These are phyloP conservation scores for Venturia canescens DNA, from an alignment of 1,140 invertebrate species.

Conservation along the genomic window DNA sequence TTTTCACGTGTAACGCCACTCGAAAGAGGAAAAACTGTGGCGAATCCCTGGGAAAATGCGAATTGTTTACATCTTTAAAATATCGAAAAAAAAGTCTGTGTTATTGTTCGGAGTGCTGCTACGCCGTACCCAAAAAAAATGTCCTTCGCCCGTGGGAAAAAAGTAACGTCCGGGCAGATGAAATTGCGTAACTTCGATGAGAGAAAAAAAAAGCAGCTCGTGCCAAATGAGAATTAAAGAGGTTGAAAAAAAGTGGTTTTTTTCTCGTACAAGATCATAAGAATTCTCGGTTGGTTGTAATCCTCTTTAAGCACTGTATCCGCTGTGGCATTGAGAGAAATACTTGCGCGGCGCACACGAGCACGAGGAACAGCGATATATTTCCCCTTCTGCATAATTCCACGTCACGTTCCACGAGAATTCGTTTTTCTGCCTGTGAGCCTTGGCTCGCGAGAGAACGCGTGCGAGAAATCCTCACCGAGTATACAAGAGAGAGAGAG, in stretches of 20 bases:
- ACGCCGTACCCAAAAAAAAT: too few relatives aligned
- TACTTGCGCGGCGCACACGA: not conserved
- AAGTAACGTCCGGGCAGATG: too few relatives aligned
- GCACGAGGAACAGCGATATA: slow-evolving; percentile 9
- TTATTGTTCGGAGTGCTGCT: too few relatives aligned
- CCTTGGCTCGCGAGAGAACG: not conserved
- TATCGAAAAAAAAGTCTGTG: too few relatives aligned
- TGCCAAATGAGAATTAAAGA: not conserved
- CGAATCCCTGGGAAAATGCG: too few relatives aligned
- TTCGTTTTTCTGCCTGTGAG: slow-evolving; percentile 28
- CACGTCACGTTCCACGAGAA: slow-evolving; percentile 31
- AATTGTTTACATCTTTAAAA: too few relatives aligned
- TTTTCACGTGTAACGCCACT: too few relatives aligned
- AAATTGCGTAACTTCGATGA: not conserved
- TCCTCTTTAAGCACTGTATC: slow-evolving; percentile 17
- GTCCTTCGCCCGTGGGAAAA: too few relatives aligned
- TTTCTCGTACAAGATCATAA: not conserved
- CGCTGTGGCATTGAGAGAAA: slow-evolving; percentile 16
- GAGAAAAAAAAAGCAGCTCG: not conserved
- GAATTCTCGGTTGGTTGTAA: slow-evolving; percentile 17
- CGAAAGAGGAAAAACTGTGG: too few relatives aligned
- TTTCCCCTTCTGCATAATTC: slow-evolving; percentile 32
- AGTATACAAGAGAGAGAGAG: not conserved
- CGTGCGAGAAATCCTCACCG: not conserved
- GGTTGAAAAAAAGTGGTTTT: not conserved